Conservation (phyloP, 2,888 invertebrate species). For the Hyppa rectilinea region DNA sequence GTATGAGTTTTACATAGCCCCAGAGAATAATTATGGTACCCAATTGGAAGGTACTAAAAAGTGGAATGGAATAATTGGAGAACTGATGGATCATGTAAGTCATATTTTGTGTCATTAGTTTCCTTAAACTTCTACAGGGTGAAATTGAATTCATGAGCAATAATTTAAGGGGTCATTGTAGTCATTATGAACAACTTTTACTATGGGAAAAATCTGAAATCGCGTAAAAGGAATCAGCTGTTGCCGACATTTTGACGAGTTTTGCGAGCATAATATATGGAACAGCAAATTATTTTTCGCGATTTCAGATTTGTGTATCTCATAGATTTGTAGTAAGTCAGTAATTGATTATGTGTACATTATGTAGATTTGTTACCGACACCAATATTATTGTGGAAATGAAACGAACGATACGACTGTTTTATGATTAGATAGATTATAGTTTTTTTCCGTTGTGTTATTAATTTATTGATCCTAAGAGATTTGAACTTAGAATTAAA, state of each 20-base stretch:
- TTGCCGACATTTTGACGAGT: too few species aligned
- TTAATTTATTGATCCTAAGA: background rate
- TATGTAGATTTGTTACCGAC: background rate
- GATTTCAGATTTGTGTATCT: too few species aligned
- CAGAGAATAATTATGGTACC: constrained; percentile 92
- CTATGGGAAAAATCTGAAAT: too few species aligned
- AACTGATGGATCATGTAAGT: constrained; percentile 93
- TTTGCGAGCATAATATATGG: too few species aligned
- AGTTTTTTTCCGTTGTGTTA: background rate
- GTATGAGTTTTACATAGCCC: constrained; percentile 92
- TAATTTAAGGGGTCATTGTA: too few species aligned
- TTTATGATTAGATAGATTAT: background rate
- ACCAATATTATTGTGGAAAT: background rate
- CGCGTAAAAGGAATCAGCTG: too few species aligned
- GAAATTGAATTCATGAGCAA: too few species aligned
- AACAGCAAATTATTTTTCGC: too few species aligned
- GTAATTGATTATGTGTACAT: background rate
- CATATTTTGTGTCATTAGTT: constrained; percentile 2
- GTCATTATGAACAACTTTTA: too few species aligned
- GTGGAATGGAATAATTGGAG: constrained; percentile 94
- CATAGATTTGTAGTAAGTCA: background rate
- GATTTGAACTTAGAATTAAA: background rate
- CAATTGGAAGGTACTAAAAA: constrained; percentile 92
- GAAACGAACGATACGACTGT: background rate
- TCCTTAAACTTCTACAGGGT: too few species aligned